Evolutionary conservation across 2,113 vertebrate genomes (phyloP), one percentile per base, ranked within the genome.

Genomic region (Daphoenositta chrysoptera): DNA sequence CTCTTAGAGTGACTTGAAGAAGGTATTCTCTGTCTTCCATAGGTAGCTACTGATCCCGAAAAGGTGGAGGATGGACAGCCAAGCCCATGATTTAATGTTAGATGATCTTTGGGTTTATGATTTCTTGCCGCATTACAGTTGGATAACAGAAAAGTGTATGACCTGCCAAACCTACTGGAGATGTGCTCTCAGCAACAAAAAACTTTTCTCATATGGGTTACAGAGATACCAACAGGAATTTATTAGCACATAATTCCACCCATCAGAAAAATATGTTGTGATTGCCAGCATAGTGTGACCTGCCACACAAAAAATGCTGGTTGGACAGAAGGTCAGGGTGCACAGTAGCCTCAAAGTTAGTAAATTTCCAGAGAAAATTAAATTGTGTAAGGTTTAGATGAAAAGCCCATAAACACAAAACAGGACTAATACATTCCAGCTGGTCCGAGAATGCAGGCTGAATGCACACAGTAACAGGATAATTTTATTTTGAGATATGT

Each of bases 401-500:
- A 37, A 87, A 72, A 71, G n/a, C 44, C 57, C 48, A 77, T 87
- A 94, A 96, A 90, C 89, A 91, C 61, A 82, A 89, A 96, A 85
- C 87, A 87, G 64, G 83, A 87, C 53, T 94, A 95, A 96, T 84
- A 86, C 50, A 76, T 76, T 91, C 83, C 91, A 95, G 72, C 91
- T 95, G 93, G 75, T 96, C 45, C 0, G 1, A 96, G 78, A 96
- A 91, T 79, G 72, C 71, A 91, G 57, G 44, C 79, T 94, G 76
- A 88, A 90, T 45, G 75, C 44, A 72, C 26, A 15, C 70, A 86
- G 61, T 39, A 73, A 69, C 30, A 81, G 51, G 45, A 57, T 87
- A 90, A 96, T 94, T 93, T 93, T 94, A 64, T 90, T 95, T 94
- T 95, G 73, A 91, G 50, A 63, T 77, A 91, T 22, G 20, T 94